These are phyloP conservation scores for Trididemnum clinides DNA, from an alignment of 23 tunicate genomes.

Conservation along the genomic window DNA sequence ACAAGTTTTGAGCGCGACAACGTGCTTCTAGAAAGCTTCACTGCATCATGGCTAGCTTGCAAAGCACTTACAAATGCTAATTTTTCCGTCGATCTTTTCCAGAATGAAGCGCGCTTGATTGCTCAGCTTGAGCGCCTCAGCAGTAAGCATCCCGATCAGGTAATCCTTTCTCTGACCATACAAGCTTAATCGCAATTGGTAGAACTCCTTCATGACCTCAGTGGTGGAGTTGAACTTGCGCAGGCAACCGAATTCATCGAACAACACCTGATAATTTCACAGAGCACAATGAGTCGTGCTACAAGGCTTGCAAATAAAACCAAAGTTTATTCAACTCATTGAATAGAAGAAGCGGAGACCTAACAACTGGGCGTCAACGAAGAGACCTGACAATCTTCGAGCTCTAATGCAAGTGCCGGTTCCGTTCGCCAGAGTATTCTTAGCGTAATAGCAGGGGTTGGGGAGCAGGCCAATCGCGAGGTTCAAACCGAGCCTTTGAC, in stretches of 20 bases:
- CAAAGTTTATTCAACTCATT: too few relatives aligned
- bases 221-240: slow-evolving; percentile 56
- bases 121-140: slow-evolving; percentile 71
- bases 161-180: slow-evolving; percentile 83
- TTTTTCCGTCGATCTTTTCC: slow-evolving; percentile 91
- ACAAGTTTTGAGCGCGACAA: background rate
- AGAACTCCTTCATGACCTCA: slow-evolving; percentile 77
- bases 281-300: too few relatives aligned
- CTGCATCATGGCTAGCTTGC: background rate
- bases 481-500: too few relatives aligned
- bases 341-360: too few relatives aligned
- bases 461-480: too few relatives aligned
- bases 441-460: too few relatives aligned
- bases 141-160: slow-evolving; percentile 76
- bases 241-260: slow-evolving; percentile 84
- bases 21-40: background rate
- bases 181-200: slow-evolving; percentile 55
- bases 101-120: slow-evolving; percentile 95
- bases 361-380: too few relatives aligned
- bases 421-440: too few relatives aligned
- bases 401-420: too few relatives aligned
- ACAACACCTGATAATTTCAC: slow-evolving; percentile 75
- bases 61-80: slow-evolving; percentile 60
- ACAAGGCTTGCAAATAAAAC: too few relatives aligned
- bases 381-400: too few relatives aligned